Percentiles rank a stretch among this genome's conserved stretches.
Evolutionary conservation across 2,113 vertebrate genomes (phyloP).

Genomic region (Pogona vitticeps): DNA sequence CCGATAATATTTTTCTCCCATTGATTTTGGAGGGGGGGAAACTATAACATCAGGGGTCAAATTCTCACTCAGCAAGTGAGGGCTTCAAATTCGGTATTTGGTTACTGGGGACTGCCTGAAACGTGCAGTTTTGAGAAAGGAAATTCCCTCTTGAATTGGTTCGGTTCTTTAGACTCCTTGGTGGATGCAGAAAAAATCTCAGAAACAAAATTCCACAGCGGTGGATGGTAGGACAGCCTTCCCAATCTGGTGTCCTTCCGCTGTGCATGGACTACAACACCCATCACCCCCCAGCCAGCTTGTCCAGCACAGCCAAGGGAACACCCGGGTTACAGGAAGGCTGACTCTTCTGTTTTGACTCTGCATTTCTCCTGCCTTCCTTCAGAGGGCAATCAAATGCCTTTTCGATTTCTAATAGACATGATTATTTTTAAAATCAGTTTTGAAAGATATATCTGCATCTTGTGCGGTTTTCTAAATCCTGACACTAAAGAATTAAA

Average conservation of each 20-base stretch:
- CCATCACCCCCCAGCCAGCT: background rate
- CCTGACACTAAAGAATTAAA: slow-evolving; percentile 18
- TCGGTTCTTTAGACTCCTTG: background rate
- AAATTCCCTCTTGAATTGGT: background rate
- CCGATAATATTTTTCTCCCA: background rate
- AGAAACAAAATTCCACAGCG: no score
- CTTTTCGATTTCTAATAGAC: background rate
- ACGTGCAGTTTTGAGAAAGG: background rate
- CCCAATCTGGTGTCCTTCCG: background rate
- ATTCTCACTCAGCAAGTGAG: background rate
- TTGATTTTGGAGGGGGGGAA: background rate
- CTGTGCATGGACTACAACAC: background rate
- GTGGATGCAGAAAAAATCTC: no score
- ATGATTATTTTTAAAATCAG: background rate
- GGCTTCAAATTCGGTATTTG: background rate
- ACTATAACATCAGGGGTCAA: no score
- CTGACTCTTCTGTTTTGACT: no score
- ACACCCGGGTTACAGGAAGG: background rate
- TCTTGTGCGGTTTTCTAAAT: background rate
- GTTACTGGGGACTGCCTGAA: background rate
- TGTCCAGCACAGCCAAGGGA: background rate
- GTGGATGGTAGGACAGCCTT: background rate
- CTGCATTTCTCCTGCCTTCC: background rate
- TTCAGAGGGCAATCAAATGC: background rate
- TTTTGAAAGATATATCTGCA: background rate